A percentile compares a stretch with the other conserved stretches of the same genome.
Evolutionary conservation across 2,888 invertebrate species (phyloP).

Genomic region (Ectemnius cavifrons): DNA sequence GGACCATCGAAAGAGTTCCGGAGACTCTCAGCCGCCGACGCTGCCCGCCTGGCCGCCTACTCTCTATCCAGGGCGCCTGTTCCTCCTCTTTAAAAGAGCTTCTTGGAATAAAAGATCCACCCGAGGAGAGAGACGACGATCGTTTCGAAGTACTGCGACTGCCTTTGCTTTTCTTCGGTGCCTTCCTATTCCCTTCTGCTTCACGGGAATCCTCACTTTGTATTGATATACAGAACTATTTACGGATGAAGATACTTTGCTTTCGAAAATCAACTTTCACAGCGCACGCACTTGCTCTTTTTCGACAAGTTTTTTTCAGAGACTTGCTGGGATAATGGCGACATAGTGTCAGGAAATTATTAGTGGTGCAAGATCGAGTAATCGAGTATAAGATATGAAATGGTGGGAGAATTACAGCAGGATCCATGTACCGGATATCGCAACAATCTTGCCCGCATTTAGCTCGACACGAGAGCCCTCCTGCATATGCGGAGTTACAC

Average conservation of each 20-base stretch:
- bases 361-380: no score
- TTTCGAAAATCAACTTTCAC: no score
- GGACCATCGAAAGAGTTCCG: constrained; percentile 69
- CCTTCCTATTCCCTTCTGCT: not conserved
- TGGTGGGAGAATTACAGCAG: no score
- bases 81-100: constrained; percentile 50
- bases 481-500: constrained; percentile 12
- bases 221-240: constrained; percentile 7
- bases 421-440: no score
- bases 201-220: not conserved
- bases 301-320: no score
- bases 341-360: no score
- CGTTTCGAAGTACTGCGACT: constrained; percentile 36
- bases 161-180: not conserved
- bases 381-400: no score
- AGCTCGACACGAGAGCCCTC: not conserved
- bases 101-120: constrained; percentile 57
- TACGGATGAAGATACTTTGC: not conserved
- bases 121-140: constrained; percentile 33
- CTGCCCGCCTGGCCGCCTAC: constrained; percentile 11
- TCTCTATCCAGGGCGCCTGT: no score
- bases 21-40: constrained; percentile 41
- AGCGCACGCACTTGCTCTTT: no score
- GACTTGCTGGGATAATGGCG: no score
- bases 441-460: no score